phyloP scores from a whole-genome alignment of 2,113 vertebrate genomes.

The Callipepla californica region DNA sequence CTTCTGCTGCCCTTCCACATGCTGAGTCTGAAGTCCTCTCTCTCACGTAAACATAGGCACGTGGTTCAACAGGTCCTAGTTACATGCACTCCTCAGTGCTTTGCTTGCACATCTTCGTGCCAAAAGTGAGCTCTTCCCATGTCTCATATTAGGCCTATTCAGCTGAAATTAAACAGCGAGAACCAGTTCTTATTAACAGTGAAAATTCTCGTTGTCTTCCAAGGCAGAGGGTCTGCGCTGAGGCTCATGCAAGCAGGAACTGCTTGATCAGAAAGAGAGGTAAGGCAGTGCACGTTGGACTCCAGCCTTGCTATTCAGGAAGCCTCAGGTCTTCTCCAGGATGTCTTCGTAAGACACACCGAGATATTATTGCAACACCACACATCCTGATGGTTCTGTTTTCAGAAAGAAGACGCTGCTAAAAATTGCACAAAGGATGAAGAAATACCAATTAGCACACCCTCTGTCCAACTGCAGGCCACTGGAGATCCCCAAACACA shows the following conservation, averaged over 20 bases:
- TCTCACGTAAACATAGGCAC: neutral
- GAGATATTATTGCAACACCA: neutral
- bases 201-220: neutral
- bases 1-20: neutral
- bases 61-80: neutral
- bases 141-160: neutral
- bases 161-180: neutral
- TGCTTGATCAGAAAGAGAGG: neutral
- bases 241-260: neutral
- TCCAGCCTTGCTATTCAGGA: neutral
- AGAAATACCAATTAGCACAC: slow-evolving; percentile 35
- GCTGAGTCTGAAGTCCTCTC: neutral
- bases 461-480: neutral
- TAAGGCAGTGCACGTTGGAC: neutral
- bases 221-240: neutral
- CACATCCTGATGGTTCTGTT: neutral
- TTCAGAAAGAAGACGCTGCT: slow-evolving; percentile 48
- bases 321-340: neutral
- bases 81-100: neutral
- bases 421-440: slow-evolving; percentile 34
- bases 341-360: rapidly evolving
- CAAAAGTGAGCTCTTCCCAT: neutral
- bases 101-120: neutral
- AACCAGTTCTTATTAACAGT: rapidly evolving
- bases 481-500: neutral